Evolutionary conservation across 2,797 vertebrate species (phyloP), one percentile per base, ranked within the genome.

Genomic region (Anabas testudineus): DNA sequence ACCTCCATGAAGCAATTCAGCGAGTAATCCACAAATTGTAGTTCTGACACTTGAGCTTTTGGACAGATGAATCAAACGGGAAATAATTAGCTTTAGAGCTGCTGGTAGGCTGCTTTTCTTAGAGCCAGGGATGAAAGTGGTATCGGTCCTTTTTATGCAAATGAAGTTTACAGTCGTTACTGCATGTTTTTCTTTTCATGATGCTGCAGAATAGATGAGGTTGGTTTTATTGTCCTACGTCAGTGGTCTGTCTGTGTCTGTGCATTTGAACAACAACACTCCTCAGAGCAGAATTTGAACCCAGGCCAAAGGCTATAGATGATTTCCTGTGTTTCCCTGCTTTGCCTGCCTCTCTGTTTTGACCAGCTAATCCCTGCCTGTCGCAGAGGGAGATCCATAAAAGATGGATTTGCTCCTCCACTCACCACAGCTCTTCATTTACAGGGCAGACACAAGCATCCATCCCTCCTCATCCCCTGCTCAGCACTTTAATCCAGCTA

Each of bases 351-450:
- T 59, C 16, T n/a, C 5, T 66, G 79, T 70, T 62, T 62, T 19
- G 45, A 70, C 62, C 67, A 57, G 78, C 21, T 88, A 88, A 90
- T 84, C 86, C 76, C 58, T 30, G 54, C 46, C 56, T 34, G 74
- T 82, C 82, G 85, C 65, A 4, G 45, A 57, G 19, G 70, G 54
- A 79, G 74, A 45, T 64, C 83, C 74, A 67, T 70, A 63, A 69
- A 87, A 79, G 81, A 89, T 80, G 65, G 83, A 91, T 90, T 92
- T 80, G 54, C 72, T 82, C 53, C 43, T 79, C 67, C 57, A 22
- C 79, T 85, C 65, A 42, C 49, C 9, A 7, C 80, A 57, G 63
- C 67, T 68, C 74, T 70, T 81, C 43, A 62, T 78, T 71, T 74
- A 71, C 69, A 67, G 61, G 39, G 14, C 34, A 26, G 54, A 65